phyloP scores from a whole-genome alignment of 1,140 invertebrate genomes.

The Calliopsis andreniformis region DNA sequence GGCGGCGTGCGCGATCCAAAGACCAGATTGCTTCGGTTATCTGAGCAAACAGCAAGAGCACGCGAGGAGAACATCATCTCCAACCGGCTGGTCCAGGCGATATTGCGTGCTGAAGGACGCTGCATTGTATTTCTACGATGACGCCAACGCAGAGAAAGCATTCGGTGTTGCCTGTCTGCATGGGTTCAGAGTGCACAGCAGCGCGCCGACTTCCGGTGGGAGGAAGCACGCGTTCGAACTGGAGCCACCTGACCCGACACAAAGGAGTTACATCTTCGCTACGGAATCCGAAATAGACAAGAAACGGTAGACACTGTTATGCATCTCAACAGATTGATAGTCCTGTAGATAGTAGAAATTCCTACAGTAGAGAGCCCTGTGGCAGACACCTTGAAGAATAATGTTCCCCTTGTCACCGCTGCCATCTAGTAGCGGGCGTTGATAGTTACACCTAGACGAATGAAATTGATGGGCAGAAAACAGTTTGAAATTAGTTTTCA shows the following conservation, averaged over 20 bases:
- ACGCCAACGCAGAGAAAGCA: constrained; percentile 91
- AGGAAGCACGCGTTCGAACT: constrained; percentile 96
- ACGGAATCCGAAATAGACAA: constrained; percentile 97
- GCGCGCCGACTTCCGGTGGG: constrained; percentile 85
- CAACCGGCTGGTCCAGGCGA: constrained; percentile 89
- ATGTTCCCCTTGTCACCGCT: too few species aligned
- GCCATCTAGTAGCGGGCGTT: too few species aligned
- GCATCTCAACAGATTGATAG: too few species aligned
- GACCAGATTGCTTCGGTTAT: constrained; percentile 95
- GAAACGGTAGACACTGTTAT: constrained; percentile 87
- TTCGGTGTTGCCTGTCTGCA: constrained; percentile 96
- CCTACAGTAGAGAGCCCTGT: too few species aligned
- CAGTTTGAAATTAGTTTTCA: not conserved
- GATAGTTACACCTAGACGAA: too few species aligned
- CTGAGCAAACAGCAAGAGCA: constrained; percentile 89
- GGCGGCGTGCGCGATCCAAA: constrained; percentile 86
- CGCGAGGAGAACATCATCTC: constrained; percentile 86
- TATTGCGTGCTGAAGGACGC: constrained; percentile 98
- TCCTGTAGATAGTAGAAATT: not conserved
- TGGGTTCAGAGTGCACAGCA: constrained; percentile 94
- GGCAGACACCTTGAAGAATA: too few species aligned
- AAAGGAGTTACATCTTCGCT: constrained; percentile 95
- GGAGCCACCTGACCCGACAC: constrained; percentile 91
- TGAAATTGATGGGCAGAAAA: too few species aligned
- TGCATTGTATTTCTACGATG: constrained; percentile 96